Evolutionary conservation across 2,888 invertebrate species (phyloP).

Genomic region (Ceraclea dissimilis): DNA sequence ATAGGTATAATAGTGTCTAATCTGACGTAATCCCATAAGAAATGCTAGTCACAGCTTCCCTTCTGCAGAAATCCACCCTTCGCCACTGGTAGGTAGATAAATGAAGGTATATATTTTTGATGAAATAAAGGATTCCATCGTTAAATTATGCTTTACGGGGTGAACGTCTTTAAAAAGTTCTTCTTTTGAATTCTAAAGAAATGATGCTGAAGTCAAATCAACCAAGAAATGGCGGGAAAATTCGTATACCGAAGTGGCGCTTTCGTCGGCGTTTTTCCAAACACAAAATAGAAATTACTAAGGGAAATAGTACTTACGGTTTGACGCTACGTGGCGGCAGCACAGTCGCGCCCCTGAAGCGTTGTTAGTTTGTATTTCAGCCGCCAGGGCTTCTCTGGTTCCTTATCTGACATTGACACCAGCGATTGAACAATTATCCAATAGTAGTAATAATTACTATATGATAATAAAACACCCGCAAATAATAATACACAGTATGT

Average conservation of each 20-base stretch:
- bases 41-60: no score
- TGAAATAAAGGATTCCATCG: no score
- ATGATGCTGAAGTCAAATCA: no score
- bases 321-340: constrained; percentile 27
- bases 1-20: no score
- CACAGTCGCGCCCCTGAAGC: constrained; percentile 26
- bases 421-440: not conserved
- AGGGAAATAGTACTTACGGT: constrained; percentile 16
- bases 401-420: constrained; percentile 22
- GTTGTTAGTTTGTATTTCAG: constrained; percentile 24
- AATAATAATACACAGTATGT: no score
- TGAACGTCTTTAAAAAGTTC: no score
- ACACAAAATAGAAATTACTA: not conserved
- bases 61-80: no score
- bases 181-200: no score
- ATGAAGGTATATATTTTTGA: no score
- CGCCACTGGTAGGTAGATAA: no score
- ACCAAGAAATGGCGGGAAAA: not conserved
- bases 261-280: not conserved
- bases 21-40: no score
- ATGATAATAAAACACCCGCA: not conserved
- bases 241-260: not conserved
- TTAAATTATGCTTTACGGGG: no score
- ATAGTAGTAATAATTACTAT: not conserved
- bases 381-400: constrained; percentile 23